Percentiles rank a stretch among this genome's conserved stretches.
These are phyloP conservation scores for Acrossocheilus fasciatus DNA, from an alignment of 2,797 vertebrate genomes.

Conservation along the genomic window DNA sequence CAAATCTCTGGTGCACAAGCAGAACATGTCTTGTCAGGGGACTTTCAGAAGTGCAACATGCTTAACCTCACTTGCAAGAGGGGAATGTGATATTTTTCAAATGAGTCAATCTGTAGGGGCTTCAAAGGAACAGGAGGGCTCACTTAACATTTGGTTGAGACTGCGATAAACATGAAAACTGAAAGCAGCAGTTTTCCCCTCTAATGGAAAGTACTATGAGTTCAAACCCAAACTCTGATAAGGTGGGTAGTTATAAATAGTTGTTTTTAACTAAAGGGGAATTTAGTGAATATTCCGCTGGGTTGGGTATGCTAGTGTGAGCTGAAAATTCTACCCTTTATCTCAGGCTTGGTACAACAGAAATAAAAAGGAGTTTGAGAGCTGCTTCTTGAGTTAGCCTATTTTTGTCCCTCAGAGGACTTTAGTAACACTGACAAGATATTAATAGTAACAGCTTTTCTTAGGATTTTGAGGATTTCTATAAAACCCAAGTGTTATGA, in stretches of 20 bases:
- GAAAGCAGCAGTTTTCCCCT: slow-evolving; percentile 61
- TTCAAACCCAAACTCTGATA: slow-evolving; percentile 58
- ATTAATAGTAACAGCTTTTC: neutral
- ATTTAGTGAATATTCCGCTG: slow-evolving; percentile 60
- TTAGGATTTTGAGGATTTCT: neutral
- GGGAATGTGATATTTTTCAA: slow-evolving; percentile 43
- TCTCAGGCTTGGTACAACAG: neutral
- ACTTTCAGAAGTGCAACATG: slow-evolving; percentile 58
- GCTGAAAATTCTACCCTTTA: slow-evolving; percentile 4
- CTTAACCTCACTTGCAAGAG: slow-evolving; percentile 31
- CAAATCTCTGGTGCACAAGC: neutral
- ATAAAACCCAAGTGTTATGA: neutral
- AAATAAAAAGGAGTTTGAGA: neutral
- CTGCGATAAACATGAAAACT: slow-evolving; percentile 43
- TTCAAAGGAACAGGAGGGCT: slow-evolving; percentile 61
- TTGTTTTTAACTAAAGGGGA: slow-evolving; percentile 63
- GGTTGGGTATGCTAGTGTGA: slow-evolving; percentile 7
- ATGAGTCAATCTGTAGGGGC: slow-evolving; percentile 74
- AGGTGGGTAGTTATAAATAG: slow-evolving; percentile 61
- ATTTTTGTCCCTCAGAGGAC: neutral
- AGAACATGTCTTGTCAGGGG: slow-evolving; percentile 44
- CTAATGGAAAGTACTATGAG: slow-evolving; percentile 74
- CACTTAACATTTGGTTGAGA: slow-evolving; percentile 62
- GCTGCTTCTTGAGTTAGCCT: neutral
- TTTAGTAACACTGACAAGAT: neutral